A percentile compares a stretch with the other conserved stretches of the same genome.
phyloP scores from a whole-genome alignment of 2,797 vertebrate genomes.

The Chelon auratus region DNA sequence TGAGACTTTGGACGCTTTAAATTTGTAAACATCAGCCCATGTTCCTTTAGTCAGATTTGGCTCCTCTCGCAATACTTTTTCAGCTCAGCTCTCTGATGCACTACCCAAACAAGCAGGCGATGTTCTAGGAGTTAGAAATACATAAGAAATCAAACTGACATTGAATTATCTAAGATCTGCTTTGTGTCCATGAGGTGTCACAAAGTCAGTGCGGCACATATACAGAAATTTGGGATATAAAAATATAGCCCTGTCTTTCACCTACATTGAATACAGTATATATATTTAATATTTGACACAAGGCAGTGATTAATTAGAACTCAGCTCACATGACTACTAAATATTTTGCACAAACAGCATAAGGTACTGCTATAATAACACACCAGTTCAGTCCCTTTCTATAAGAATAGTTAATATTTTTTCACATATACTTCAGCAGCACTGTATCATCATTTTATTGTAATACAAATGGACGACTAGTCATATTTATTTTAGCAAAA shows the following conservation, averaged over 20 bases:
- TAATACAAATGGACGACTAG: background rate
- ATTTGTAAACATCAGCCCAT: slow-evolving; percentile 21
- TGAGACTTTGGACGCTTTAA: slow-evolving; percentile 41
- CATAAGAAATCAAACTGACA: slow-evolving; percentile 3
- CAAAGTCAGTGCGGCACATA: slow-evolving; percentile 1
- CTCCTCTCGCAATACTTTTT: slow-evolving; percentile 36
- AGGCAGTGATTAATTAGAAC: slow-evolving; percentile 4
- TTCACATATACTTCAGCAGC: background rate
- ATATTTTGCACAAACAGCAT: slow-evolving; percentile 15
- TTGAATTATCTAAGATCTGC: slow-evolving; percentile 3
- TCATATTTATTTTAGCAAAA: slow-evolving; percentile 10
- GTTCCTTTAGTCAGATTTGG: slow-evolving; percentile 27
- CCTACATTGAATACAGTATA: too few species aligned
- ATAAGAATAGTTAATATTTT: background rate
- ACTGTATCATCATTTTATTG: slow-evolving; percentile 1
- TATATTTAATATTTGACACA: too few species aligned
- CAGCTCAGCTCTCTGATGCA: slow-evolving; percentile 12
- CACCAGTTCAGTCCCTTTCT: background rate
- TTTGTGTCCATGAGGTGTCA: slow-evolving; percentile 5
- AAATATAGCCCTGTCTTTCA: slow-evolving; percentile 13
- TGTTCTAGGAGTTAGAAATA: slow-evolving; percentile 24
- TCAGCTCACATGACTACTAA: slow-evolving; percentile 20
- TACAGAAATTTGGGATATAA: background rate
- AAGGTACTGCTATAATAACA: background rate
- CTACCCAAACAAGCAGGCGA: slow-evolving; percentile 13